A percentile compares a stretch with the other conserved stretches of the same genome.
These are phyloP conservation scores for Choreutis nemorana DNA, from an alignment of 2,888 invertebrate species.

Conservation along the genomic window DNA sequence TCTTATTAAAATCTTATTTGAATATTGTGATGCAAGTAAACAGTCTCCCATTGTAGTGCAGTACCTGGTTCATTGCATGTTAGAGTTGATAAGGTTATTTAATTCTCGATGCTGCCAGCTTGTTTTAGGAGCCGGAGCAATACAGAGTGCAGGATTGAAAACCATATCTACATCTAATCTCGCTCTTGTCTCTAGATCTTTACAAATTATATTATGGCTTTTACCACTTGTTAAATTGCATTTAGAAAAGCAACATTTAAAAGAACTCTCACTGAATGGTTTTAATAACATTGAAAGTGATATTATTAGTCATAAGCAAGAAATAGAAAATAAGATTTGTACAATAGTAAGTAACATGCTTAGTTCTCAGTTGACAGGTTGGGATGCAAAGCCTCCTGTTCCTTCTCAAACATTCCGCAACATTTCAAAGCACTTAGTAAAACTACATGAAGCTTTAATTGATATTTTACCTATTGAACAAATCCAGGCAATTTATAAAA, in stretches of 20 bases:
- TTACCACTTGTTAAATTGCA: slow-evolving; percentile 76
- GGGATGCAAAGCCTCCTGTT: slow-evolving; percentile 95
- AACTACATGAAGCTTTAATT: slow-evolving; percentile 89
- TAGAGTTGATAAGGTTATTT: slow-evolving; percentile 88
- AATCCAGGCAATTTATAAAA: slow-evolving; percentile 78
- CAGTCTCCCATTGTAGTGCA: slow-evolving; percentile 82
- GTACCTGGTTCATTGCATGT: slow-evolving; percentile 82
- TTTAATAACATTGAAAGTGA: slow-evolving; percentile 81
- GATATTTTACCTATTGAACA: slow-evolving; percentile 83
- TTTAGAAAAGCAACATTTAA: slow-evolving; percentile 69
- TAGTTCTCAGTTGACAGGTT: slow-evolving; percentile 79
- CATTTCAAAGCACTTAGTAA: slow-evolving; percentile 87
- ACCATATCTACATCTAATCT: slow-evolving; percentile 95
- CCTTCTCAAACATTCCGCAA: slow-evolving; percentile 90
- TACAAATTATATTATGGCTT: slow-evolving; percentile 83
- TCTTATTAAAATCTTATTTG: slow-evolving; percentile 88
- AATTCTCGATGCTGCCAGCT: slow-evolving; percentile 92
- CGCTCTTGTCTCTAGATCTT: slow-evolving; percentile 83
- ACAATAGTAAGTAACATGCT: slow-evolving; percentile 89
- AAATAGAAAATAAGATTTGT: slow-evolving; percentile 91
- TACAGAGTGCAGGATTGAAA: slow-evolving; percentile 92
- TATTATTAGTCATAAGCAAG: slow-evolving; percentile 87
- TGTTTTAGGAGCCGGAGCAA: slow-evolving; percentile 95
- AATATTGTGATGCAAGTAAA: slow-evolving; percentile 86
- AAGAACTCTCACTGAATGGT: slow-evolving; percentile 52